Conservation (phyloP, 2,113 vertebrate species). For the Ceyx cyanopectus region DNA sequence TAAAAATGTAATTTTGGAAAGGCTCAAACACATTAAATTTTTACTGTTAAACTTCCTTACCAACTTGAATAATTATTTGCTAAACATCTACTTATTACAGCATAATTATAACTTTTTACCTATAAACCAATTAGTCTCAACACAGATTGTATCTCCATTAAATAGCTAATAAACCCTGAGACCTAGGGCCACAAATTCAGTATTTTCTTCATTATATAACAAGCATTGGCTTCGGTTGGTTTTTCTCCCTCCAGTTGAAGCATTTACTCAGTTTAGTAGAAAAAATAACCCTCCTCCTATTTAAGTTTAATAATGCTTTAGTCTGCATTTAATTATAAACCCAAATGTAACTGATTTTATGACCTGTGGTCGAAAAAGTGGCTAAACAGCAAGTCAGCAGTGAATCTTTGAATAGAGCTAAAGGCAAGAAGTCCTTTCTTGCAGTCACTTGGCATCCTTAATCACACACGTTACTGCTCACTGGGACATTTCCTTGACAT, state of each 20-base stretch:
- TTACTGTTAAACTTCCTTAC: neutral
- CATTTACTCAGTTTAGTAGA: neutral
- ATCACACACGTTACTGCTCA: neutral
- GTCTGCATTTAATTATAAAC: neutral
- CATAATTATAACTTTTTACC: neutral
- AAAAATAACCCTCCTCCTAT: neutral
- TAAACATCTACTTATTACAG: neutral
- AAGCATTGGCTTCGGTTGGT: neutral
- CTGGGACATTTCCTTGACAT: neutral
- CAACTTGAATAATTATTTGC: neutral
- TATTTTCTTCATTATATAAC: neutral
- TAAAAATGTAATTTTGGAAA: neutral
- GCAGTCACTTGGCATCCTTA: neutral
- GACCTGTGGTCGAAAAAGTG: neutral
- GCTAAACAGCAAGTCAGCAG: neutral
- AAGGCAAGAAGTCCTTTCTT: neutral
- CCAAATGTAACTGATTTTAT: neutral
- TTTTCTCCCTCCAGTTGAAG: neutral
- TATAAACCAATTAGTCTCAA: neutral
- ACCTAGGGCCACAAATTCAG: neutral
- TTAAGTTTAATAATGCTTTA: neutral
- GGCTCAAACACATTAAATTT: neutral
- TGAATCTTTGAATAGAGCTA: neutral
- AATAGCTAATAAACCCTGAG: neutral
- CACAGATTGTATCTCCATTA: neutral